Evolutionary conservation across 2,797 vertebrate genomes (phyloP).

Genomic region (Xyrichtys novacula): DNA sequence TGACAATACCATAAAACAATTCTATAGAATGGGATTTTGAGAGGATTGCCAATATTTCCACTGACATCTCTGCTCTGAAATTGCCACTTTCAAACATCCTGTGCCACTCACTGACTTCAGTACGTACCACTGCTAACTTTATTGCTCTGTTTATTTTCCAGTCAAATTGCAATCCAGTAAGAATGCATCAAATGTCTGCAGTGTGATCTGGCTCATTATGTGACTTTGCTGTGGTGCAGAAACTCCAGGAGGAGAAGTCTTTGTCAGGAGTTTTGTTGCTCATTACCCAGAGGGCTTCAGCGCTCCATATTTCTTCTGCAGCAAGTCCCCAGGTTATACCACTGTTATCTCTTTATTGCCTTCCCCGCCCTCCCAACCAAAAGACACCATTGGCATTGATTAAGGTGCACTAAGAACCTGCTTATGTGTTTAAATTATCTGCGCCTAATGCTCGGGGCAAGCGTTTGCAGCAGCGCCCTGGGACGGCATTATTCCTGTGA

Average conservation of each 20-base stretch:
- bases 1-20: conserved; percentile 50
- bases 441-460: conserved; percentile 82
- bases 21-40: conserved; percentile 50
- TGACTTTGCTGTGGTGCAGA: conserved; percentile 73
- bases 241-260: conserved; percentile 81
- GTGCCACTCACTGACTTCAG: conserved; percentile 33
- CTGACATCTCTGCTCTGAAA: conserved; percentile 40
- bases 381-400: conserved; percentile 85
- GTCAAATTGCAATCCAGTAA: conserved; percentile 45
- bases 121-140: conserved; percentile 36
- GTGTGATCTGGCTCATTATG: conserved; percentile 76
- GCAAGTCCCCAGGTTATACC: conserved; percentile 83
- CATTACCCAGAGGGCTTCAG: conserved; percentile 83
- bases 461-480: conserved; percentile 80
- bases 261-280: conserved; percentile 88
- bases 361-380: conserved; percentile 78
- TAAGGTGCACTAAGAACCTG: conserved; percentile 86
- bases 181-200: conserved; percentile 47
- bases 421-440: conserved; percentile 89
- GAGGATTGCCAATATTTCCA: conserved; percentile 49
- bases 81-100: conserved; percentile 29
- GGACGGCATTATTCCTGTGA: conserved; percentile 85
- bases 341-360: conserved; percentile 84
- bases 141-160: conserved; percentile 54
- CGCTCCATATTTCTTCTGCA: conserved; percentile 81